Evolutionary conservation across 2,113 vertebrate species (phyloP), one percentile per base, ranked within the genome.

Genomic region (Origma solitaria): DNA sequence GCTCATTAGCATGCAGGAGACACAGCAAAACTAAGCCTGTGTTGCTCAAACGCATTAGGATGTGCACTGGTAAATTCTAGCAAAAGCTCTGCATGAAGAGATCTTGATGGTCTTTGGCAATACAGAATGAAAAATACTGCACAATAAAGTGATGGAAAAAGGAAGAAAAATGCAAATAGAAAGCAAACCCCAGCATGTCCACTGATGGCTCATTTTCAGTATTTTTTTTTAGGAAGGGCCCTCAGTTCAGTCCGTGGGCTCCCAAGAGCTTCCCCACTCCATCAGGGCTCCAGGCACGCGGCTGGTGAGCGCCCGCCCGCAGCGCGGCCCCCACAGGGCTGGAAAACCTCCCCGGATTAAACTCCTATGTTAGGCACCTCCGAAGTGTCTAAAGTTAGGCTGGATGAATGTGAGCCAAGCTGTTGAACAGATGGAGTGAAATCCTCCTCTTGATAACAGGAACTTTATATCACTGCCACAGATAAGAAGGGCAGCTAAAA

Each of bases 401-500:
- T 94, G 94, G 95, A 95, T 96, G 95, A 97, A 86, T 18, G 72
- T 51, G 7, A 96, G 94, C 94, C 93, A 96, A 96, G 95, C 93
- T 96, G 96, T 30, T 83, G 95, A 97, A 95, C 94, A 96, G 96
- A 96, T 96, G 93, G 96, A 97, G 88, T 64, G 69, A 97, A 97
- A 97, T 97, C 95, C 95, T 96, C 90, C 92, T 96, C 96, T 86
- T 92, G 93, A 90, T 94, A 96, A 95, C 94, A 95, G 94, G 94
- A 96, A 96, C 95, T 96, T 95, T 93, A 76, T 95, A 96, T 70
- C 93, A 50, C 82, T 88, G 95, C 95, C 92, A 92, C 21, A 49
- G 95, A 95, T 93, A 96, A 96, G 92, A 97, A 96, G 95, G 95
- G 92, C 93, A 93, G 92, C 95, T 96, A 96, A 96, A 97, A 97